A percentile compares a stretch with the other conserved stretches of the same genome.
Conservation (phyloP, 2,113 vertebrate species). For the Scopus umbretta region DNA sequence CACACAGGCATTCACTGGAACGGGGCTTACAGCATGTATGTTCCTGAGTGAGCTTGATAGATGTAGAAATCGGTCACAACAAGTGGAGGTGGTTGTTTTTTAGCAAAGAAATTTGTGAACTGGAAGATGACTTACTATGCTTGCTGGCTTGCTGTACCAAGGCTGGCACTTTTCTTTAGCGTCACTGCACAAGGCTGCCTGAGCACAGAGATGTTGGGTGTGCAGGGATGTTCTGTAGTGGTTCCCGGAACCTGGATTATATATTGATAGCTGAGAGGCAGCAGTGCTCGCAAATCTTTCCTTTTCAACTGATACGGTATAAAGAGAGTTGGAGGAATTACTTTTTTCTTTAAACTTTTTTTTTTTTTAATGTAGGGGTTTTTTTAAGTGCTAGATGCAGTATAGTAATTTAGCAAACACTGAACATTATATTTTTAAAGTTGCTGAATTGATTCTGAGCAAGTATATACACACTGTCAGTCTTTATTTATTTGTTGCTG, state of each 20-base stretch:
- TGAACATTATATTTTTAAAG: constrained; percentile 17
- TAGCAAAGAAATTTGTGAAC: not conserved
- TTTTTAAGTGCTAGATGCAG: constrained; percentile 4
- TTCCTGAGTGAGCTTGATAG: not conserved
- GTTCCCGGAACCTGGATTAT: not conserved
- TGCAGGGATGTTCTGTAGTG: not conserved
- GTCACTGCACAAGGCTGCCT: not conserved
- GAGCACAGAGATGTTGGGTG: not conserved
- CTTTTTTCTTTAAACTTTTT: not conserved
- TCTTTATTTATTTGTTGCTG: constrained; percentile 39
- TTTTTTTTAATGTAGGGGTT: not conserved
- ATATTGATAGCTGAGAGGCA: not conserved
- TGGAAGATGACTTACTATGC: not conserved
- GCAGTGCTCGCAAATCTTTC: not conserved
- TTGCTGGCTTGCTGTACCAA: not conserved
- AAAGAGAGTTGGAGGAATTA: not conserved
- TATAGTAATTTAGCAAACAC: not conserved
- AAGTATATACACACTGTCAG: not conserved
- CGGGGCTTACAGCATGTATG: not conserved
- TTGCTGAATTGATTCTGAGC: constrained; percentile 37
- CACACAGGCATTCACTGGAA: not conserved
- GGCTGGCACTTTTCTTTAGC: not conserved
- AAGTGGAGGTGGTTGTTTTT: not conserved
- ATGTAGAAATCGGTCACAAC: not conserved
- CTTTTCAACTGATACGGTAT: not conserved